Evolutionary conservation across 2,888 invertebrate genomes (phyloP).

Genomic region (Tetheella fluctuosa): DNA sequence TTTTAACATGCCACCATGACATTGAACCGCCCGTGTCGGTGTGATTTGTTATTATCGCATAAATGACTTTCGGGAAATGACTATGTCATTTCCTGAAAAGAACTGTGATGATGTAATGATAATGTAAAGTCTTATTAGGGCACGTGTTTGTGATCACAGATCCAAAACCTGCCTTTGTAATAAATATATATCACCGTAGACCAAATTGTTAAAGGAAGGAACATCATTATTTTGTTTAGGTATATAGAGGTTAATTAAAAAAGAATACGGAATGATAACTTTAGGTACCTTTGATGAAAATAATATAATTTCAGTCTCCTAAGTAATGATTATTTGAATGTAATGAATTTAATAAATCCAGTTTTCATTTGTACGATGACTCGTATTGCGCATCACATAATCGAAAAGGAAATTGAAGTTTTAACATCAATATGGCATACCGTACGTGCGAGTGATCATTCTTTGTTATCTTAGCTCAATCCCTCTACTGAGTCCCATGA

Average conservation of each 20-base stretch:
- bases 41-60: conserved; percentile 39
- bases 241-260: too few relatives aligned
- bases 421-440: neutral
- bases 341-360: too few relatives aligned
- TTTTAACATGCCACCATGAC: conserved; percentile 56
- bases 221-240: neutral
- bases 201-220: too few relatives aligned
- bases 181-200: too few relatives aligned
- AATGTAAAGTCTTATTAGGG: neutral
- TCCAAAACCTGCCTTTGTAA: too few relatives aligned
- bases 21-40: conserved; percentile 47
- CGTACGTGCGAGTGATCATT: conserved; percentile 11
- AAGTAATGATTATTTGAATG: too few relatives aligned
- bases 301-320: too few relatives aligned
- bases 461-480: conserved; percentile 19
- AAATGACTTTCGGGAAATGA: conserved; percentile 15
- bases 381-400: conserved; percentile 9
- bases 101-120: neutral
- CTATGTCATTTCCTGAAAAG: conserved; percentile 13
- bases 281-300: too few relatives aligned
- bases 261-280: too few relatives aligned
- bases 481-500: conserved; percentile 17
- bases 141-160: neutral
- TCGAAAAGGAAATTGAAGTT: conserved; percentile 16
- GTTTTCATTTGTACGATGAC: neutral